Conservation (phyloP, 2,888 invertebrate species). For the Nomada fucata region DNA sequence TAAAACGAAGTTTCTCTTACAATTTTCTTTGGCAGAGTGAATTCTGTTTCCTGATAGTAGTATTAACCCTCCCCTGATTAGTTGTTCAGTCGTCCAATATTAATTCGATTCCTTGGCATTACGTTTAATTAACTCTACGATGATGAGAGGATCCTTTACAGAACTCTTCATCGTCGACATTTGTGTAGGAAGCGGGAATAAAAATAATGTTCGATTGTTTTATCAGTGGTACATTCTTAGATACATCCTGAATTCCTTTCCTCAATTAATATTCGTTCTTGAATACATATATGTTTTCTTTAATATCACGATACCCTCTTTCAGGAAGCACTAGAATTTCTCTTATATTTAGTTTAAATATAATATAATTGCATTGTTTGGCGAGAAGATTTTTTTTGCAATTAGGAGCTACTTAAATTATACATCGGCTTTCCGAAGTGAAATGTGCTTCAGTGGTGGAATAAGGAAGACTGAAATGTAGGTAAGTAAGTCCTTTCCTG, state of each 20-base stretch:
- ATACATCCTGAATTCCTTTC: constrained; percentile 42
- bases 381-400: too few species aligned
- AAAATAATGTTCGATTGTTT: constrained; percentile 30
- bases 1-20: constrained; percentile 10
- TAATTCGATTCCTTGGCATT: constrained; percentile 21
- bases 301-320: constrained; percentile 18
- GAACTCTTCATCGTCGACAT: constrained; percentile 38
- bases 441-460: not conserved
- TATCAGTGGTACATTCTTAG: constrained; percentile 22
- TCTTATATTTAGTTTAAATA: too few species aligned
- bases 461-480: constrained; percentile 7
- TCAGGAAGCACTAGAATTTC: not conserved
- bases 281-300: not conserved
- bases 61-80: constrained; percentile 42
- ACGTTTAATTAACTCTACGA: constrained; percentile 21
- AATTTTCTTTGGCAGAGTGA: constrained; percentile 35
- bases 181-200: constrained; percentile 23
- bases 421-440: not conserved
- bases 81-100: constrained; percentile 18
- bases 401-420: too few species aligned
- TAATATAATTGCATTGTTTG: too few species aligned
- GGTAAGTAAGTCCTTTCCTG: constrained; percentile 36
- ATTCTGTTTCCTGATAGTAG: constrained; percentile 29
- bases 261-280: constrained; percentile 38
- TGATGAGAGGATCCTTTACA: constrained; percentile 36